A percentile compares a stretch with the other conserved stretches of the same genome.
These are phyloP conservation scores for Oreohelix idahoensis DNA, from an alignment of 1,140 invertebrate genomes.

Conservation along the genomic window DNA sequence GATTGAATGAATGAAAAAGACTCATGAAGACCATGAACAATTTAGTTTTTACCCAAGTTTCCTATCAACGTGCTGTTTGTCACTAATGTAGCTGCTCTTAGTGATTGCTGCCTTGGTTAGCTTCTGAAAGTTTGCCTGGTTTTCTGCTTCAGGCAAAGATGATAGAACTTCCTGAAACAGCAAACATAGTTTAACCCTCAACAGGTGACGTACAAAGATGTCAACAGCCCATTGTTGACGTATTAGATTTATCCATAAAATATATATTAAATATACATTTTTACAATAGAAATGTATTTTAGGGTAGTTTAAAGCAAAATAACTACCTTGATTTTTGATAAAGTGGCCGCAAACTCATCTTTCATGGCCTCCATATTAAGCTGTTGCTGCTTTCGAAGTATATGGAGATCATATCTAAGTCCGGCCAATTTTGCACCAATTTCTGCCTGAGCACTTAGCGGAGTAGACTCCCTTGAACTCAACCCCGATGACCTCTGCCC, in stretches of 20 bases:
- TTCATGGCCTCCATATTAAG: conserved; percentile 90
- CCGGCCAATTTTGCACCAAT: conserved; percentile 80
- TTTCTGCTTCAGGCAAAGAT: conserved; percentile 77
- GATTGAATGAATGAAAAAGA: too few relatives aligned
- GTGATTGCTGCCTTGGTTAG: conserved; percentile 80
- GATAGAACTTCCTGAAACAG: conserved; percentile 66
- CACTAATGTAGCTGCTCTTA: conserved; percentile 91
- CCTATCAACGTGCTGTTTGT: conserved; percentile 91
- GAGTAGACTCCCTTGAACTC: conserved; percentile 34
- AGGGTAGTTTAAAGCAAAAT: too few relatives aligned
- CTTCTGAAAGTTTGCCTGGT: conserved; percentile 79
- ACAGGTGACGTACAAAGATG: too few relatives aligned
- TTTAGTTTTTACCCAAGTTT: conserved; percentile 85
- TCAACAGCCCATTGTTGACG: too few relatives aligned
- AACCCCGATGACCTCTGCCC: conserved; percentile 12
- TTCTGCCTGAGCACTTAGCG: conserved; percentile 28
- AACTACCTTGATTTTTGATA: conserved; percentile 70
- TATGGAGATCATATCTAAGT: conserved; percentile 88
- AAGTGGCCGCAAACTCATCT: conserved; percentile 91
- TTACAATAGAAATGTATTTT: too few relatives aligned
- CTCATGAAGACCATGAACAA: background rate
- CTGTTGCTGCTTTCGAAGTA: conserved; percentile 89
- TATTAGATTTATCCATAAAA: too few relatives aligned
- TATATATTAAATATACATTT: too few relatives aligned
- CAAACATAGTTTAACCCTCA: too few relatives aligned